Evolutionary conservation across 2,113 vertebrate species (phyloP), one percentile per base, ranked within the genome.

Genomic region (Semnornis frantzii): DNA sequence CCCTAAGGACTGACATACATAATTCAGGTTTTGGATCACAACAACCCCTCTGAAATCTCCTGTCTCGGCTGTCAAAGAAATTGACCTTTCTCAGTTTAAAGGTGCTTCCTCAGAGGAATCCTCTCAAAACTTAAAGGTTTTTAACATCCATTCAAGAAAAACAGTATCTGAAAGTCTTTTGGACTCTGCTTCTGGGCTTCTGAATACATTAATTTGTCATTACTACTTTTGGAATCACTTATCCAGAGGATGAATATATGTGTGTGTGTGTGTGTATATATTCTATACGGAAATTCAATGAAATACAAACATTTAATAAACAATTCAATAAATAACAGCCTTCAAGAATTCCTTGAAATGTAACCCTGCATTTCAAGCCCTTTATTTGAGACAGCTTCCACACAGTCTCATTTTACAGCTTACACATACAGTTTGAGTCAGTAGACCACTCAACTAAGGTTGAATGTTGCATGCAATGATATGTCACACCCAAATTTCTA

Each of bases 81-180:
- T 94, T 94, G 89, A 94, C 94, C 89, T 89, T 91, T 91, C 82
- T 93, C 54, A 71, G 82, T 93, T 95, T 96, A 95, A 93, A 95
- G 93, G 87, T 89, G 85, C 62, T 89, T 71, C 94, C 94, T 96
- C 93, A 83, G 31, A 92, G 91, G 93, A 95, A 91, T 85, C 76
- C 65, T 85, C 87, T 90, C 78, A 87, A 92, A 92, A 94, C 69
- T 58, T 92, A 87, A 75, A 92, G 62, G 54, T 81, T 96, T 93
- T 96, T 85, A 96, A 91, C 82, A 94, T 83, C 73, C 58, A 55
- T 78, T 87, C 85, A 91, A 94, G 89, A 78, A 91, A 94, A 96
- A 94, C 94, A 95, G 4, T 44, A 60, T 58, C 72, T 91, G 27
- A 92, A 94, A 92, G 58, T 72, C 60, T 69, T 92, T 71, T 68